A percentile compares a stretch with the other conserved stretches of the same genome.
phyloP scores from a whole-genome alignment of 2,113 vertebrate species.

The Pangasianodon hypophthalmus region DNA sequence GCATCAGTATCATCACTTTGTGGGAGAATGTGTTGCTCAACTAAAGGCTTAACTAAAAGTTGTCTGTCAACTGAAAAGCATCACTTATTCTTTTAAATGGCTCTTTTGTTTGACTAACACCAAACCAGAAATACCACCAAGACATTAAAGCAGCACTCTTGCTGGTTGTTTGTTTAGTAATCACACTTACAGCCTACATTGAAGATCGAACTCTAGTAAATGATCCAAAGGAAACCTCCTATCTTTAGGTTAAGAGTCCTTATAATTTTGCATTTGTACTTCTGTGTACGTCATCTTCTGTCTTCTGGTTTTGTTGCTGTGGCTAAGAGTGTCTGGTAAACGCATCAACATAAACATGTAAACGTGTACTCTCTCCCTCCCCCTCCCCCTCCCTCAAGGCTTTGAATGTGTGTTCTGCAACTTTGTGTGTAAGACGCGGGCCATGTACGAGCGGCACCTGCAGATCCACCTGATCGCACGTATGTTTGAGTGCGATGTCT shows the following conservation, averaged over 20 bases:
- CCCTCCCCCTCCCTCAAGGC: conserved; percentile 70
- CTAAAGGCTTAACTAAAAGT: not conserved
- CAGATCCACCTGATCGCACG: conserved; percentile 99
- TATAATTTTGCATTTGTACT: not conserved
- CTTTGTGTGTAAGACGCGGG: conserved; percentile 98
- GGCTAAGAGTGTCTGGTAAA: conserved; percentile 13
- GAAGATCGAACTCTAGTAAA: not conserved
- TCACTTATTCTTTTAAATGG: not conserved
- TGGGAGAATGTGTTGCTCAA: not conserved
- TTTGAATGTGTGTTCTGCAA: conserved; percentile 99
- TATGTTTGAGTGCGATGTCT: conserved; percentile 98
- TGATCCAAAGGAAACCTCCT: not conserved
- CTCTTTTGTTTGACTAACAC: not conserved
- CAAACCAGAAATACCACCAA: not conserved
- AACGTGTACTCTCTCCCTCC: conserved; percentile 16
- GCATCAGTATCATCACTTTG: not conserved
- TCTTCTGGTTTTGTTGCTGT: conserved; percentile 5
- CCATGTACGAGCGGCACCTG: conserved; percentile 97
- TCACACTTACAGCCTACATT: not conserved
- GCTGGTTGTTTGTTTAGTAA: not conserved
- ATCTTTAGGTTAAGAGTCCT: not conserved
- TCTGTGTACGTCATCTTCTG: not conserved
- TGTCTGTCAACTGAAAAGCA: not conserved
- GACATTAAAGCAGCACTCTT: not conserved
- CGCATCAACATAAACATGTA: conserved; percentile 1